These are phyloP conservation scores for Ichneumoninae sp. DNA, from an alignment of 2,888 invertebrate species.

Conservation along the genomic window DNA sequence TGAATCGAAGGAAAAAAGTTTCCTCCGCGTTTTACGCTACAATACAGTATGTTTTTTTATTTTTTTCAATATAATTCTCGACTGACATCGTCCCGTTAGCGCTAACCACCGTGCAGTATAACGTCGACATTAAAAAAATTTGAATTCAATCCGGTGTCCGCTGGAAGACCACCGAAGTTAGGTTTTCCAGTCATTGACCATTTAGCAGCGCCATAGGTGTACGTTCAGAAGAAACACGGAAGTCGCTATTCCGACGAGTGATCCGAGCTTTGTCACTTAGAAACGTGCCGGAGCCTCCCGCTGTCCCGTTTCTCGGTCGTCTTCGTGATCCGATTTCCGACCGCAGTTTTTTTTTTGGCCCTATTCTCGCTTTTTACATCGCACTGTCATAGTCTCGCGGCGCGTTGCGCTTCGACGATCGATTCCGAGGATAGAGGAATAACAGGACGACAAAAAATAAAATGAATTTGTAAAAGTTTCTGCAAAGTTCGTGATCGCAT, in stretches of 20 bases:
- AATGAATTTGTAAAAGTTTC: neutral
- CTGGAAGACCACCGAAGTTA: neutral
- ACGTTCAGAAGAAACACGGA: conserved; percentile 80
- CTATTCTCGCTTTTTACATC: conserved; percentile 6
- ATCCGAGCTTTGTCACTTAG: conserved; percentile 59
- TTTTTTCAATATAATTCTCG: neutral
- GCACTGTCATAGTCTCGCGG: neutral
- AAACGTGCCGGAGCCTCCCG: conserved; percentile 38
- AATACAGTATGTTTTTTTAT: too few relatives aligned
- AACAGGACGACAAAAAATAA: neutral
- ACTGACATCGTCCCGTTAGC: neutral
- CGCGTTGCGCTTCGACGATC: neutral
- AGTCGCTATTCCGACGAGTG: conserved; percentile 77
- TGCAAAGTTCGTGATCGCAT: neutral
- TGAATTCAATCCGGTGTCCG: neutral
- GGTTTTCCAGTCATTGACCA: conserved; percentile 12
- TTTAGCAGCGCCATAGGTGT: conserved; percentile 10
- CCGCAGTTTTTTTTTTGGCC: neutral
- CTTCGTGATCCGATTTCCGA: conserved; percentile 8
- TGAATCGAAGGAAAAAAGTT: neutral
- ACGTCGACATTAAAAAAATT: neutral
- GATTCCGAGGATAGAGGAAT: neutral
- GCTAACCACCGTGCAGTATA: neutral
- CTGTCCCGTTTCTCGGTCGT: conserved; percentile 22
- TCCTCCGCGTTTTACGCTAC: neutral